These are phyloP conservation scores for Rostratula benghalensis DNA, from an alignment of 2,113 vertebrate genomes.

Conservation along the genomic window DNA sequence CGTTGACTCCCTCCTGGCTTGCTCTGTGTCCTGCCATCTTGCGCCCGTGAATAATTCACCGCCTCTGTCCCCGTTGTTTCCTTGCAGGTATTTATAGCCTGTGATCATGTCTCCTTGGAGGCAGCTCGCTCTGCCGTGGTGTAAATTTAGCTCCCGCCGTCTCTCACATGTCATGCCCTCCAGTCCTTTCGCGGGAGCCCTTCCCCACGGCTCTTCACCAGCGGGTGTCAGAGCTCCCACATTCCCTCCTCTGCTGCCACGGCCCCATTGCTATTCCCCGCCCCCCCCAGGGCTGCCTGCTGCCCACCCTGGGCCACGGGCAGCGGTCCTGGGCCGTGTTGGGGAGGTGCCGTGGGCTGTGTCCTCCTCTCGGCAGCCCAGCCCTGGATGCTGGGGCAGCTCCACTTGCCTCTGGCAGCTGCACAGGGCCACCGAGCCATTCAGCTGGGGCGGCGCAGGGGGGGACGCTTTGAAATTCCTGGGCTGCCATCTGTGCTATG, in stretches of 20 bases:
- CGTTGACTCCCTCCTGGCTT: neutral
- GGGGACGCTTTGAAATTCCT: slow-evolving; percentile 72
- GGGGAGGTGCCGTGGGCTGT: neutral
- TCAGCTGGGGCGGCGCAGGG: slow-evolving; percentile 65
- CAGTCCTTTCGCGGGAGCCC: neutral
- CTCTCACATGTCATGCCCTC: slow-evolving; percentile 48
- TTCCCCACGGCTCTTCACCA: fast-evolving
- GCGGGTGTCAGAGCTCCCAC: fast-evolving
- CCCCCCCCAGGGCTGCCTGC: neutral
- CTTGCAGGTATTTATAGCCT: slow-evolving; percentile 67
- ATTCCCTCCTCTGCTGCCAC: fast-evolving
- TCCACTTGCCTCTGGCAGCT: slow-evolving; percentile 8
- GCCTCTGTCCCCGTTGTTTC: slow-evolving; percentile 47
- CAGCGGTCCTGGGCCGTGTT: fast-evolving
- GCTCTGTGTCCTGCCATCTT: neutral
- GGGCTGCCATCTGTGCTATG: slow-evolving; percentile 74
- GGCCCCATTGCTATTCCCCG: too few species aligned
- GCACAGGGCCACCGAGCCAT: neutral
- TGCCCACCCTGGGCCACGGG: neutral
- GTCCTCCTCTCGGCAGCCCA: neutral
- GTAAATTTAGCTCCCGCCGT: slow-evolving; percentile 59
- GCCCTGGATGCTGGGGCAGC: neutral
- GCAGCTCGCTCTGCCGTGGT: neutral
- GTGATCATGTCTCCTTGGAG: slow-evolving; percentile 54
- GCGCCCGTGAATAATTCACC: slow-evolving; percentile 61